Evolutionary conservation across 1,140 invertebrate genomes (phyloP).

Genomic region (Apocrypta bakeri): DNA sequence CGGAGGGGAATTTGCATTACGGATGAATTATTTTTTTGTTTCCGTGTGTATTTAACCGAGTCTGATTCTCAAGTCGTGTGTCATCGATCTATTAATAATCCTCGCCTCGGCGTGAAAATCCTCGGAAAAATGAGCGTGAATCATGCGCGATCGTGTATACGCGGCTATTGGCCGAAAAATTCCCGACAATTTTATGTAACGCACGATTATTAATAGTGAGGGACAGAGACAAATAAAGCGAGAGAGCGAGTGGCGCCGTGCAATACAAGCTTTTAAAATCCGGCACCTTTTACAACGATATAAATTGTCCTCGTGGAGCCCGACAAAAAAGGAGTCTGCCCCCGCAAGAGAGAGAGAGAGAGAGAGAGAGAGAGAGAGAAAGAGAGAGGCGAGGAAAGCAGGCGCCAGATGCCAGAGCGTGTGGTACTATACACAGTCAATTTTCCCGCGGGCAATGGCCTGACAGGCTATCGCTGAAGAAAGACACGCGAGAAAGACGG

Average conservation of each 20-base stretch:
- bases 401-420: conserved; percentile 32
- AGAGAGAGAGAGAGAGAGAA: neutral
- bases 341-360: conserved; percentile 15
- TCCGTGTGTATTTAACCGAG: neutral
- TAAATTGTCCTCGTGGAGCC: neutral
- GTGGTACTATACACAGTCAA: conserved; percentile 27
- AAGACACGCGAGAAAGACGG: neutral
- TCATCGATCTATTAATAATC: conserved; percentile 1
- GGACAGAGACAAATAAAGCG: too few species aligned
- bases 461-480: conserved; percentile 15
- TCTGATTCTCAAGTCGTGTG: neutral
- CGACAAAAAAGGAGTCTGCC: neutral
- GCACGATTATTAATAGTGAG: too few species aligned
- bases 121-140: neutral
- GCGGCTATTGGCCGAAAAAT: too few species aligned
- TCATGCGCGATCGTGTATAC: neutral
- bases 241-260: neutral
- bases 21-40: neutral
- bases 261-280: conserved; percentile 11
- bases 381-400: conserved; percentile 16
- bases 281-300: neutral
- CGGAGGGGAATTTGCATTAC: neutral
- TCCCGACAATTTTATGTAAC: neutral
- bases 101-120: neutral
- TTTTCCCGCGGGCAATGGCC: conserved; percentile 38